These are phyloP conservation scores for Helicorthomorpha holstii DNA, from an alignment of 1,140 invertebrate species.

Conservation along the genomic window DNA sequence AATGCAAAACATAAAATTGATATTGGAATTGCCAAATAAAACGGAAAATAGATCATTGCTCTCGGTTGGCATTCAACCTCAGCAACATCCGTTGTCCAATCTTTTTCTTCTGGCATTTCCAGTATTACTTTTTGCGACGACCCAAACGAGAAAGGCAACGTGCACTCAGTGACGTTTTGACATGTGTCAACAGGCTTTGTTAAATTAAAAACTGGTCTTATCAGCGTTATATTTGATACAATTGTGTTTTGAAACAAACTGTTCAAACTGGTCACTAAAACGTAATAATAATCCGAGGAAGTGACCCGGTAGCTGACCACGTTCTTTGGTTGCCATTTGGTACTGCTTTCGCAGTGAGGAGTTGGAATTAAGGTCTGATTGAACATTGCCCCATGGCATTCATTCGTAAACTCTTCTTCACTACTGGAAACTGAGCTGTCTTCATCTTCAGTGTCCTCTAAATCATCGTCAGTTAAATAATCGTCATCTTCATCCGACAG, in stretches of 20 bases:
- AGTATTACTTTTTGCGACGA: conserved; percentile 3
- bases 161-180: conserved; percentile 1
- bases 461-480: no score
- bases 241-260: not conserved
- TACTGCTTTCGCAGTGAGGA: not conserved
- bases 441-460: no score
- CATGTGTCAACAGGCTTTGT: not conserved
- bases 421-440: conserved; percentile 5
- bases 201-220: conserved; percentile 4
- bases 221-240: not conserved
- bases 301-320: no score
- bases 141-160: not conserved
- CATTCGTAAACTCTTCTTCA: not conserved
- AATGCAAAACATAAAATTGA: conserved; percentile 6
- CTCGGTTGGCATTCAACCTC: not conserved
- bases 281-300: conserved; percentile 7
- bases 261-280: not conserved
- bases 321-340: no score
- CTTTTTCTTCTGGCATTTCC: conserved; percentile 1
- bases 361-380: not conserved
- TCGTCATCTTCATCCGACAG: not conserved
- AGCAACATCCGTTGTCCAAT: conserved; percentile 1
- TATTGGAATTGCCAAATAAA: conserved; percentile 4
- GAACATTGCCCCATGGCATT: not conserved
- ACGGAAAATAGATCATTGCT: conserved; percentile 6